phyloP scores from a whole-genome alignment of 1,140 invertebrate species.

The Leptinotarsa texana region DNA sequence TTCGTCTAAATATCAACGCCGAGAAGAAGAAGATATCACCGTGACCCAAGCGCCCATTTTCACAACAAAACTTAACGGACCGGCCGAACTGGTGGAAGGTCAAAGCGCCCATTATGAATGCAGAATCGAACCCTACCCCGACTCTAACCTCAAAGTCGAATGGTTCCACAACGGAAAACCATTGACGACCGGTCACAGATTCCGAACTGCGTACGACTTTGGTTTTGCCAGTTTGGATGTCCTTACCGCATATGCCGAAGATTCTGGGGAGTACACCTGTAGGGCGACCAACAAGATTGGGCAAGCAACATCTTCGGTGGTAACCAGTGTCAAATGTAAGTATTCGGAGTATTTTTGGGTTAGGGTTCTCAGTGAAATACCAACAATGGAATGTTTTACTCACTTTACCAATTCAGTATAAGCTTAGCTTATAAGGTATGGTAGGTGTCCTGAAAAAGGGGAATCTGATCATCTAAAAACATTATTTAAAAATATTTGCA shows the following conservation, averaged over 20 bases:
- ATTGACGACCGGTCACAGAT: constrained; percentile 87
- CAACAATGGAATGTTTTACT: too few species aligned
- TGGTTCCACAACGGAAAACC: constrained; percentile 95
- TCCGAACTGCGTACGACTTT: constrained; percentile 91
- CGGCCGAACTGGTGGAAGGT: constrained; percentile 78
- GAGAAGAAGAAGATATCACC: constrained; percentile 79
- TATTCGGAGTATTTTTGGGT: constrained; percentile 37
- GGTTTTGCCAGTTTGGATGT: constrained; percentile 94
- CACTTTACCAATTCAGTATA: too few species aligned
- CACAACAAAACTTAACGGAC: constrained; percentile 83
- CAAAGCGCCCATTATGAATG: constrained; percentile 96
- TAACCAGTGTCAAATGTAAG: constrained; percentile 81
- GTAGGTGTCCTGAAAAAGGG: too few species aligned
- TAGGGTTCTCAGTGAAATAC: too few species aligned
- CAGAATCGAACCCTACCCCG: constrained; percentile 92
- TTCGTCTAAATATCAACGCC: constrained; percentile 73
- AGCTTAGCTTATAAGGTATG: too few species aligned
- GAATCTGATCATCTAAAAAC: too few species aligned
- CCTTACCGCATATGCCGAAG: constrained; percentile 89
- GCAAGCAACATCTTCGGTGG: constrained; percentile 78
- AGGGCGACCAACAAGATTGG: constrained; percentile 86
- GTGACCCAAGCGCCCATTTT: constrained; percentile 85
- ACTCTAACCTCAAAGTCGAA: constrained; percentile 89
- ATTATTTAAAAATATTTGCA: too few species aligned
- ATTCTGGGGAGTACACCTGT: constrained; percentile 91